Conservation (phyloP, 2,888 invertebrate species). For the Anodontia alba region DNA sequence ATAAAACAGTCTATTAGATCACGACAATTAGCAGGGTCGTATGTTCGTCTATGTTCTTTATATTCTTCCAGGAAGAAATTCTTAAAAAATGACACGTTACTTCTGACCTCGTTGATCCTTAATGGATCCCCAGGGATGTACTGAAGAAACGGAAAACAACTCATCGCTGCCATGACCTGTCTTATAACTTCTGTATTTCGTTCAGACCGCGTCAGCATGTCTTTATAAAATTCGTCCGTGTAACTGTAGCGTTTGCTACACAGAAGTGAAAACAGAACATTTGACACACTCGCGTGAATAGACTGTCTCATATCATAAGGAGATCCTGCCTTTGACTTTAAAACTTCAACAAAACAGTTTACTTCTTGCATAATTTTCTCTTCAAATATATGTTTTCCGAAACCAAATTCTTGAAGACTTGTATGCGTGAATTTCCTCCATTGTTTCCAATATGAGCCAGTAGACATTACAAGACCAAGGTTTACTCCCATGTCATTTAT, state of each 20-base stretch:
- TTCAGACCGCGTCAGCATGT: background rate
- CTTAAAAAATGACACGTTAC: too few relatives aligned
- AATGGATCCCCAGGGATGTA: background rate
- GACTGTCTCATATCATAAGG: background rate
- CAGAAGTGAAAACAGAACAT: background rate
- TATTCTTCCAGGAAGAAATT: too few relatives aligned
- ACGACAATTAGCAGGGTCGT: too few relatives aligned
- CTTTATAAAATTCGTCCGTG: background rate
- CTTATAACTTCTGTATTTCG: background rate
- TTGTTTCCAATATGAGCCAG: constrained; percentile 67
- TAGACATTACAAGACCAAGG: constrained; percentile 52
- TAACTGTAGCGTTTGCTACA: background rate
- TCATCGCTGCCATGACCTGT: background rate
- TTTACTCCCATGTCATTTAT: background rate
- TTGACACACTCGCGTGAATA: background rate
- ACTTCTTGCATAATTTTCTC: background rate
- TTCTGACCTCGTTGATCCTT: too few relatives aligned
- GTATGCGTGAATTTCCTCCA: constrained; percentile 62
- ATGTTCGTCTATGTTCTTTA: too few relatives aligned
- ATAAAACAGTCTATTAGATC: too few relatives aligned
- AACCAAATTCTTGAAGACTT: background rate
- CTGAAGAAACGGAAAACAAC: background rate
- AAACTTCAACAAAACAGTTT: background rate
- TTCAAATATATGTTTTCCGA: background rate
- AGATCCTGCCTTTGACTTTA: background rate